These are phyloP conservation scores for Caenorhabditis sinica DNA, from an alignment of 2,888 invertebrate species.

Conservation along the genomic window DNA sequence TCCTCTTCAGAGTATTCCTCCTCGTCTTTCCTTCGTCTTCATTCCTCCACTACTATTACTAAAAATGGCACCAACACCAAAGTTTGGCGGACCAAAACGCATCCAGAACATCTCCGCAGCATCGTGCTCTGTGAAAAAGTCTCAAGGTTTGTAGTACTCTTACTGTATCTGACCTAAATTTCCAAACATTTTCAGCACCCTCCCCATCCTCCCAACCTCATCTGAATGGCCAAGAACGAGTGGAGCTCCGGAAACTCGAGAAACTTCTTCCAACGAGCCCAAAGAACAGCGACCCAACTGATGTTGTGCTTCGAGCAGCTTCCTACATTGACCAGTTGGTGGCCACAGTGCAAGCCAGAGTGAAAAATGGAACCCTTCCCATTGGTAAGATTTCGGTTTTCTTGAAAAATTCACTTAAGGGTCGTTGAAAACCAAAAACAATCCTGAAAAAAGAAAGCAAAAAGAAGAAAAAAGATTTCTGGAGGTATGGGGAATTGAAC, in stretches of 20 bases:
- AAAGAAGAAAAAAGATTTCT: constrained; percentile 50
- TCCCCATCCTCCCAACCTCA: constrained; percentile 9
- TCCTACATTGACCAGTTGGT: constrained; percentile 76
- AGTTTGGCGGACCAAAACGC: constrained; percentile 50
- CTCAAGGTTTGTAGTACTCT: constrained; percentile 15
- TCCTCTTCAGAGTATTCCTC: constrained; percentile 1
- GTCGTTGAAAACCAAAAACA: no score
- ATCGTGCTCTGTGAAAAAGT: constrained; percentile 4
- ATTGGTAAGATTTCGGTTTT: constrained; percentile 64
- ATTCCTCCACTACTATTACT: background rate
- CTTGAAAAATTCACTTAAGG: background rate
- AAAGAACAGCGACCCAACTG: constrained; percentile 65
- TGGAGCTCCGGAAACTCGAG: constrained; percentile 73
- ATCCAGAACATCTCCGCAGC: constrained; percentile 16
- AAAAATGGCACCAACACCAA: constrained; percentile 51
- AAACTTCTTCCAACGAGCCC: constrained; percentile 71
- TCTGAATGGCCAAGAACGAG: constrained; percentile 69
- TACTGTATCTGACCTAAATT: background rate
- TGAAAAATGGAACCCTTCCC: constrained; percentile 75
- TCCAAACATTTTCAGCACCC: constrained; percentile 5
- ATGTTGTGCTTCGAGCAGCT: constrained; percentile 73
- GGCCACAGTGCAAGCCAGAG: constrained; percentile 76
- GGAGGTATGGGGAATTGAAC: constrained; percentile 76
- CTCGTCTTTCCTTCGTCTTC: no score
- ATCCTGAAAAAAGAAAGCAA: background rate